Evolutionary conservation across 2,797 vertebrate species (phyloP).

Genomic region (Aulostomus chinensis): DNA sequence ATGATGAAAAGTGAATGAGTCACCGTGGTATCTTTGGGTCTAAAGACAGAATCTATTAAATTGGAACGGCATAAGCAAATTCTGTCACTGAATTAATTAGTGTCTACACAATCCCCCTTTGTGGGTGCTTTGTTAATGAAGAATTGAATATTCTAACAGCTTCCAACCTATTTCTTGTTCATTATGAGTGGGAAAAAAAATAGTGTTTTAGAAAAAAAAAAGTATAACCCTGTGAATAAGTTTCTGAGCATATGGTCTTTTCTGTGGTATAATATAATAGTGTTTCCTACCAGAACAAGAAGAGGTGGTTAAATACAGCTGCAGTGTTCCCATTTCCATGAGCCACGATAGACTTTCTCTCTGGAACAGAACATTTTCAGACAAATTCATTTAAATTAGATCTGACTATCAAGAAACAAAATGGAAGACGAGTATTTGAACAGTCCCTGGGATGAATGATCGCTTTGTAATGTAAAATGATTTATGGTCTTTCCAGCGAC

Average conservation of each 20-base stretch:
- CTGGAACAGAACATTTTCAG: constrained; percentile 12
- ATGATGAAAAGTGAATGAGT: constrained; percentile 35
- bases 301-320: constrained; percentile 6
- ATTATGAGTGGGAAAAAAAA: constrained; percentile 15
- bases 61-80: constrained; percentile 20
- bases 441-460: constrained; percentile 1
- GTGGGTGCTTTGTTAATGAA: constrained; percentile 19
- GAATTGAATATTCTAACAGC: constrained; percentile 20
- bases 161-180: constrained; percentile 14
- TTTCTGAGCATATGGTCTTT: not conserved
- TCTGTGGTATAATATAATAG: not conserved
- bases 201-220: constrained; percentile 8
- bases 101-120: constrained; percentile 9
- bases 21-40: constrained; percentile 42
- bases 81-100: constrained; percentile 32
- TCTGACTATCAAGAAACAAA: not conserved
- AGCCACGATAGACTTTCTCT: constrained; percentile 3
- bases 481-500: constrained; percentile 6
- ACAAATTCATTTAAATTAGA: not conserved
- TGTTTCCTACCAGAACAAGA: not conserved
- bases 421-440: too few species aligned
- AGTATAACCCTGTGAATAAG: not conserved
- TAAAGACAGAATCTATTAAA: constrained; percentile 47
- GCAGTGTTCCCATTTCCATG: not conserved
- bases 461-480: constrained; percentile 2